phyloP scores from a whole-genome alignment of 1,140 invertebrate genomes.

The Bilobella aurantiaca region DNA sequence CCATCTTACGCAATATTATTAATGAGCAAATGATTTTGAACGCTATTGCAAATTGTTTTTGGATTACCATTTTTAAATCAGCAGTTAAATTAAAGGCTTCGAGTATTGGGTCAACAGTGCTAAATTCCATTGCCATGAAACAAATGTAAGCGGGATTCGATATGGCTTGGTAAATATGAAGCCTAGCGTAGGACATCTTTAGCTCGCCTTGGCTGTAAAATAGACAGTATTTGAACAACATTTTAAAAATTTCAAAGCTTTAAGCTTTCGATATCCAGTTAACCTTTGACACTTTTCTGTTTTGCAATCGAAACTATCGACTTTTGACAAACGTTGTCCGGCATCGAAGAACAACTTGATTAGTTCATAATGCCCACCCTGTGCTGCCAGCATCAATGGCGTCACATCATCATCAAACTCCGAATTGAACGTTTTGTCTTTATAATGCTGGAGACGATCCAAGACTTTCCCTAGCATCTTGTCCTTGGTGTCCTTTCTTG shows the following conservation, averaged over 20 bases:
- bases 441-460: background rate
- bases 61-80: constrained; percentile 47
- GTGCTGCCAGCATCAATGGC: constrained; percentile 59
- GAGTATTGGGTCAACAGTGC: constrained; percentile 50
- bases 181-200: constrained; percentile 42
- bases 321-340: constrained; percentile 43
- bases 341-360: constrained; percentile 53
- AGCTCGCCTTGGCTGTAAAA: background rate
- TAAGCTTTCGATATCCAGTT: constrained; percentile 31
- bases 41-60: too few species aligned
- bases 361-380: constrained; percentile 57
- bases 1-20: constrained; percentile 38
- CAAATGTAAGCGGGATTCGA: constrained; percentile 57
- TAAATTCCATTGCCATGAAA: constrained; percentile 43
- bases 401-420: constrained; percentile 60
- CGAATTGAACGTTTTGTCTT: constrained; percentile 23
- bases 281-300: background rate
- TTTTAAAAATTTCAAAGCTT: background rate
- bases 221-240: background rate
- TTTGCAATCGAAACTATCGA: background rate
- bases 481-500: background rate
- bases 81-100: constrained; percentile 50
- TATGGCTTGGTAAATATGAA: constrained; percentile 51
- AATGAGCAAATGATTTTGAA: constrained; percentile 42
- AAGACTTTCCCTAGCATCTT: background rate